Percentiles rank a stretch among this genome's conserved stretches.
Conservation (phyloP, 2,113 vertebrate genomes). For the Cyprichromis sp. region DNA sequence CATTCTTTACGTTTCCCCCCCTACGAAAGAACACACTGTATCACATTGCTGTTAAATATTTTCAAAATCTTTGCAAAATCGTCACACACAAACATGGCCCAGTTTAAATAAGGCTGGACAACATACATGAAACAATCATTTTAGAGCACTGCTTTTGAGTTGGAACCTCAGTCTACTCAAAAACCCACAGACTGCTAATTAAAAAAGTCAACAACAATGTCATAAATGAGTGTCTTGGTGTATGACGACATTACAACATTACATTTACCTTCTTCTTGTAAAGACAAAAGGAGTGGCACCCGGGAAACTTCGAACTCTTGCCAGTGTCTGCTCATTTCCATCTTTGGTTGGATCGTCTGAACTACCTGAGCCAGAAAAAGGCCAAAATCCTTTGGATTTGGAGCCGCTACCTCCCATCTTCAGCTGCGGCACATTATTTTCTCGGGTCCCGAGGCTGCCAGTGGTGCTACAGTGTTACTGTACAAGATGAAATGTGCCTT, state of each 20-base stretch:
- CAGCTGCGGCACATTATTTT: conserved; percentile 78
- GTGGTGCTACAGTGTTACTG: conserved; percentile 22
- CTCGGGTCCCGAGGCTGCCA: conserved; percentile 46
- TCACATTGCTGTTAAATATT: background rate
- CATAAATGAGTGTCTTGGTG: background rate
- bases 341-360: conserved; percentile 70
- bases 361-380: conserved; percentile 79
- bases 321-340: conserved; percentile 77
- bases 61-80: background rate
- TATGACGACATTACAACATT: background rate
- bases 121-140: background rate
- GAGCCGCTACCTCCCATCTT: conserved; percentile 90
- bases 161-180: background rate
- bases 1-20: background rate
- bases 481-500: background rate
- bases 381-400: conserved; percentile 88
- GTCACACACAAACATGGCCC: background rate
- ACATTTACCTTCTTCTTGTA: conserved; percentile 83
- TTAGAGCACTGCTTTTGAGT: background rate
- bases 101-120: background rate
- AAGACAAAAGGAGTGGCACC: conserved; percentile 87
- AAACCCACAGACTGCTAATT: background rate
- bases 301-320: conserved; percentile 71
- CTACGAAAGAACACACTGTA: background rate
- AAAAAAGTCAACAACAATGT: background rate